Evolutionary conservation across 2,888 invertebrate species (phyloP).

Genomic region (Chloroclysta siterata): DNA sequence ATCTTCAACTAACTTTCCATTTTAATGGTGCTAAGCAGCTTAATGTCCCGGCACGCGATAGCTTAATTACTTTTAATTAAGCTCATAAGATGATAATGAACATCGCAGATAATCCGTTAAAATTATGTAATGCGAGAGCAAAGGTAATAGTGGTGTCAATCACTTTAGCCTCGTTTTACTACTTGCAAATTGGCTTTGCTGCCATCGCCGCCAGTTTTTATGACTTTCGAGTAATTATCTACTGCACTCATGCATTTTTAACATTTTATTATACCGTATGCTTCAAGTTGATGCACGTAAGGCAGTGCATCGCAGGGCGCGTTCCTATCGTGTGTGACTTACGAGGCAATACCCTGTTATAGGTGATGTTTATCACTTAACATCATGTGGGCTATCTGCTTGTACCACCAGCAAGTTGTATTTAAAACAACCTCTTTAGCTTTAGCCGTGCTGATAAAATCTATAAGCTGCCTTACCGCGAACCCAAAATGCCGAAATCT

Average conservation of each 20-base stretch:
- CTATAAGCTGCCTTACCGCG: too few species aligned
- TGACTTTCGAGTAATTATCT: not conserved
- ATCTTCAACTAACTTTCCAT: constrained; percentile 21
- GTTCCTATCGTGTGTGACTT: too few species aligned
- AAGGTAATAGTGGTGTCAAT: constrained; percentile 9
- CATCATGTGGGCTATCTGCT: too few species aligned
- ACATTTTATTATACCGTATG: not conserved
- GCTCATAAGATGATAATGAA: constrained; percentile 21
- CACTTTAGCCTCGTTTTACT: constrained; percentile 14
- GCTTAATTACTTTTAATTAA: constrained; percentile 26
- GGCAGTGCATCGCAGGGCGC: too few species aligned
- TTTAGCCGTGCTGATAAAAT: too few species aligned
- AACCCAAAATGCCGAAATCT: too few species aligned
- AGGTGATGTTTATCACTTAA: too few species aligned
- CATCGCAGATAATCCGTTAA: constrained; percentile 17
- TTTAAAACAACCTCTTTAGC: too few species aligned
- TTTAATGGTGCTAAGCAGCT: constrained; percentile 20
- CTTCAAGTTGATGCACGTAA: too few species aligned
- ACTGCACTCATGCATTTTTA: not conserved
- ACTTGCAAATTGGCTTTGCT: not conserved
- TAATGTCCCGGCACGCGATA: constrained; percentile 28
- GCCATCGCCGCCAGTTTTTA: not conserved
- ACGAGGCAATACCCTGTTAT: too few species aligned
- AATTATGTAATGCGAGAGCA: constrained; percentile 11
- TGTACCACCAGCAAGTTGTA: too few species aligned